phyloP scores from a whole-genome alignment of 2,113 vertebrate genomes.

The Brachypodius melanocephalos region DNA sequence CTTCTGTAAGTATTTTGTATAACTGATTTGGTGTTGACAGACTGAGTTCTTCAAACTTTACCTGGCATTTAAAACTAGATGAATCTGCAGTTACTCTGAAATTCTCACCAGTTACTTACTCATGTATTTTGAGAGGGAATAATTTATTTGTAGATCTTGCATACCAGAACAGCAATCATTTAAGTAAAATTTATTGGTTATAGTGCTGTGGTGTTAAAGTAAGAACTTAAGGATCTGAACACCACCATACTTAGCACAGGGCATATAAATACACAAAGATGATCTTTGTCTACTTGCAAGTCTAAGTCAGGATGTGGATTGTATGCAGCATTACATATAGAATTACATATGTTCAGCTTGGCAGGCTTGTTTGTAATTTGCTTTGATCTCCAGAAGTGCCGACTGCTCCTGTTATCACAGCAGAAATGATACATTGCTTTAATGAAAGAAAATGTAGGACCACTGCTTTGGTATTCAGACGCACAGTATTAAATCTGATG shows the following conservation, averaged over 20 bases:
- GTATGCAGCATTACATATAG: slow-evolving; percentile 6
- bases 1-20: background rate
- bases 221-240: background rate
- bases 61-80: background rate
- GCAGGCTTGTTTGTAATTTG: background rate
- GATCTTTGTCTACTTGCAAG: slow-evolving; percentile 27
- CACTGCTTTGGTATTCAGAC: background rate
- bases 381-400: slow-evolving; percentile 39
- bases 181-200: background rate
- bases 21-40: background rate
- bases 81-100: background rate
- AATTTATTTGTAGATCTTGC: background rate
- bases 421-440: slow-evolving; percentile 30
- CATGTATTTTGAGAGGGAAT: background rate
- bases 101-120: background rate
- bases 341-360: slow-evolving; percentile 39
- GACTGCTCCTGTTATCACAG: slow-evolving; percentile 39
- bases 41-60: background rate
- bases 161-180: background rate
- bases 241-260: background rate
- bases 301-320: background rate
- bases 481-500: background rate
- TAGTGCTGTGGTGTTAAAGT: background rate
- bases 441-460: slow-evolving; percentile 1
- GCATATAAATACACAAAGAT: background rate